A percentile compares a stretch with the other conserved stretches of the same genome.
Evolutionary conservation across 2,113 vertebrate genomes (phyloP).

Genomic region (Cyprinodon variegatus): DNA sequence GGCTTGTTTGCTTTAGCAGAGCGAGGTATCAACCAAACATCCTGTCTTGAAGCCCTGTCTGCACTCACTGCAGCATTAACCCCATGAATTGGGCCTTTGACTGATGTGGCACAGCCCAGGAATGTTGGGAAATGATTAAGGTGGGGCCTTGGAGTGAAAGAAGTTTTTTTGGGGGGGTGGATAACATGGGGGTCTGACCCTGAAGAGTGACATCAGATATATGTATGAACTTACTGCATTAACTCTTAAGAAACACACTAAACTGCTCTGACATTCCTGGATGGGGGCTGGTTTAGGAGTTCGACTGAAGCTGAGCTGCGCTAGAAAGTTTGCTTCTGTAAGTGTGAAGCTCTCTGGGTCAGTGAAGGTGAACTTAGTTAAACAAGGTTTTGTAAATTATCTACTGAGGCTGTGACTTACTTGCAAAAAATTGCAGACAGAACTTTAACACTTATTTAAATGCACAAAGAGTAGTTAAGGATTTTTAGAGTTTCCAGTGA

Average conservation of each 20-base stretch:
- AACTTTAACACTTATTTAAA: neutral
- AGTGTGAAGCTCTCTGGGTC: constrained; percentile 37
- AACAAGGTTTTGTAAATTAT: constrained; percentile 39
- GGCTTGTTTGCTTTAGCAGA: constrained; percentile 87
- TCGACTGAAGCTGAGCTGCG: constrained; percentile 2
- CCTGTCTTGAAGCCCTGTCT: constrained; percentile 83
- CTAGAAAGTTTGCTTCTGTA: constrained; percentile 25
- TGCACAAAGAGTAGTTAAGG: neutral
- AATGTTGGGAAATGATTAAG: constrained; percentile 78
- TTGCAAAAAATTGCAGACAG: constrained; percentile 5
- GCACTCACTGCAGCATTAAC: constrained; percentile 72
- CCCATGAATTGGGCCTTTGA: constrained; percentile 80
- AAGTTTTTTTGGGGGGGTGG: constrained; percentile 28
- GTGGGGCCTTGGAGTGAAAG: constrained; percentile 62
- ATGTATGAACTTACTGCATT: constrained; percentile 74
- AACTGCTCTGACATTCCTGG: constrained; percentile 58
- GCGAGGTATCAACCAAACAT: constrained; percentile 85
- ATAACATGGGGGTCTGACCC: constrained; percentile 44
- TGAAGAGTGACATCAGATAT: constrained; percentile 73
- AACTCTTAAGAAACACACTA: constrained; percentile 62
- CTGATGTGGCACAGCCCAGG: constrained; percentile 75
- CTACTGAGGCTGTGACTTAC: neutral
- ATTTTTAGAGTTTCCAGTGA: neutral
- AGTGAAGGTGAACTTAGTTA: constrained; percentile 32
- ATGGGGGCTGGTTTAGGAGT: constrained; percentile 38